phyloP scores from a whole-genome alignment of 1,140 invertebrate species.

The Homarus americanus region DNA sequence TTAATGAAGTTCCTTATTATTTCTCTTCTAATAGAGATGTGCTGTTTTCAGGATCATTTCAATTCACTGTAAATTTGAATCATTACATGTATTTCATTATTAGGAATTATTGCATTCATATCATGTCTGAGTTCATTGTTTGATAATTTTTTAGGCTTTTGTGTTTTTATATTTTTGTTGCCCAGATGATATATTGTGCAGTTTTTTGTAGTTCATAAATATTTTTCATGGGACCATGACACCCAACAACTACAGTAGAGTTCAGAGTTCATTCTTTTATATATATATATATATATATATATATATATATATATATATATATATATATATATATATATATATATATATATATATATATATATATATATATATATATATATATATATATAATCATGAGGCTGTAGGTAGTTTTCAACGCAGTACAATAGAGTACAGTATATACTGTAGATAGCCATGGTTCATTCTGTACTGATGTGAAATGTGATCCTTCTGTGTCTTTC shows the following conservation, averaged over 20 bases:
- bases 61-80: neutral
- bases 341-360: conserved; percentile 43
- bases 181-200: too few relatives aligned
- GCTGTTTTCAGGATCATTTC: neutral
- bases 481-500: too few relatives aligned
- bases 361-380: conserved; percentile 38
- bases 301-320: conserved; percentile 29
- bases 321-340: conserved; percentile 38
- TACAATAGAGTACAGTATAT: too few relatives aligned
- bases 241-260: neutral
- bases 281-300: conserved; percentile 14
- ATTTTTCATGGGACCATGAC: too few relatives aligned
- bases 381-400: neutral
- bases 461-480: too few relatives aligned
- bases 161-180: too few relatives aligned
- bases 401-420: too few relatives aligned
- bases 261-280: neutral
- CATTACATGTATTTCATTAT: neutral
- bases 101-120: too few relatives aligned
- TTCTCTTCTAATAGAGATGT: neutral
- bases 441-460: too few relatives aligned
- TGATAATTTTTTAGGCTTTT: too few relatives aligned
- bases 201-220: neutral
- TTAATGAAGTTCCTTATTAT: too few relatives aligned
- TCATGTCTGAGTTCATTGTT: neutral